phyloP scores from a whole-genome alignment of 2,888 invertebrate species.

The Melinopterus prodromus region DNA sequence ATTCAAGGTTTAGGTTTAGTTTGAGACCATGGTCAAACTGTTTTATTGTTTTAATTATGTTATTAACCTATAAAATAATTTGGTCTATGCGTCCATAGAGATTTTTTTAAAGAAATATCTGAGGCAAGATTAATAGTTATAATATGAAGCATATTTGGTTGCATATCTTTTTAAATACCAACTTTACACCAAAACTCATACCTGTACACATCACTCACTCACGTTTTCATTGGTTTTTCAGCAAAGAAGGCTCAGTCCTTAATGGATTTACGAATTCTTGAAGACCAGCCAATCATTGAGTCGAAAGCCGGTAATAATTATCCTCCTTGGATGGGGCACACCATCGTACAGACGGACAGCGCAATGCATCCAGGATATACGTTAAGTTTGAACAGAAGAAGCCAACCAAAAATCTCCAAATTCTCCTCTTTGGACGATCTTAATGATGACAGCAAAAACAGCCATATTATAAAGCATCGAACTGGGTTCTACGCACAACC shows the following conservation, averaged over 20 bases:
- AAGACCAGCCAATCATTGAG: constrained; percentile 44
- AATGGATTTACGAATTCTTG: constrained; percentile 56
- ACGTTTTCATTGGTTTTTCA: constrained; percentile 41
- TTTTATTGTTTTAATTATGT: too few relatives aligned
- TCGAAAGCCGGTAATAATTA: constrained; percentile 47
- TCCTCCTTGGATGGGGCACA: constrained; percentile 51
- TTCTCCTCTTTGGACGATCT: constrained; percentile 57
- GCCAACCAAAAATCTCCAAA: constrained; percentile 48
- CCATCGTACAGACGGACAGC: constrained; percentile 49
- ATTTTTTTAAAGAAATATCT: too few relatives aligned
- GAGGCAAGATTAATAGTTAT: too few relatives aligned
- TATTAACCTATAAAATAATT: too few relatives aligned
- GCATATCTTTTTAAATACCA: too few relatives aligned
- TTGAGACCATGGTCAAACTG: too few relatives aligned
- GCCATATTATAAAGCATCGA: constrained; percentile 55
- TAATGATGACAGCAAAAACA: constrained; percentile 45
- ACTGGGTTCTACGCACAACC: constrained; percentile 59
- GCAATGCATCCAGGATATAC: constrained; percentile 45
- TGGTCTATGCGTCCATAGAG: too few relatives aligned
- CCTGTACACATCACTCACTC: background rate
- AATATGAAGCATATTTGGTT: too few relatives aligned
- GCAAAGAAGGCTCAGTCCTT: constrained; percentile 58
- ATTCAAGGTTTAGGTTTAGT: too few relatives aligned
- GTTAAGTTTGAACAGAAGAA: constrained; percentile 42
- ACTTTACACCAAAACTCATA: too few relatives aligned